Percentiles rank a stretch among this genome's conserved stretches.
These are phyloP conservation scores for Drepana arcuata DNA, from an alignment of 1,140 invertebrate genomes.

Conservation along the genomic window DNA sequence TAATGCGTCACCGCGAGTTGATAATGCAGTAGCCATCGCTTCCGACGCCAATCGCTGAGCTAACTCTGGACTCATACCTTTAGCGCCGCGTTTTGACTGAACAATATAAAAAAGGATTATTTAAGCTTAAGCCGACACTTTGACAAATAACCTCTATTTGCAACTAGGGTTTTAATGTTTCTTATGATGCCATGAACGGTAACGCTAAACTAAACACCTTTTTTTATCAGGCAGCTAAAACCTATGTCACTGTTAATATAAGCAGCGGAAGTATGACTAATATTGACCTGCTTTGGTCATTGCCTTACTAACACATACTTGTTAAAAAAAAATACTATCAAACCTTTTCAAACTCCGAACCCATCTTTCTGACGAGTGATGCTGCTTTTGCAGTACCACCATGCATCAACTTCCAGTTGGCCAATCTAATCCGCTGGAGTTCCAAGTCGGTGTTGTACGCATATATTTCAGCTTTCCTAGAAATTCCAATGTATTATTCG, in stretches of 20 bases:
- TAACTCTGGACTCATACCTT: conserved; percentile 47
- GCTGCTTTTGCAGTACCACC: conserved; percentile 39
- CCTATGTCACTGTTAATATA: too few species aligned
- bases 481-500: too few species aligned
- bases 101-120: conserved; percentile 6
- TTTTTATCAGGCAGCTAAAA: too few species aligned
- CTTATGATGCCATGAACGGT: too few species aligned
- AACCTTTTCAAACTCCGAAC: conserved; percentile 54
- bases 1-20: conserved; percentile 41
- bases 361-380: conserved; percentile 56
- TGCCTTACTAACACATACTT: too few species aligned
- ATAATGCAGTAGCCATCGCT: conserved; percentile 39
- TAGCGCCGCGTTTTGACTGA: conserved; percentile 55
- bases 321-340: too few species aligned
- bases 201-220: too few species aligned
- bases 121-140: too few species aligned
- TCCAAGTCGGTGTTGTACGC: conserved; percentile 56
- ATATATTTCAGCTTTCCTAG: conserved; percentile 50
- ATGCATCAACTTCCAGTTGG: conserved; percentile 48
- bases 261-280: too few species aligned
- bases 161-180: too few species aligned
- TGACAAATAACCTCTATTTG: too few species aligned
- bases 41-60: conserved; percentile 37
- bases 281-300: too few species aligned
- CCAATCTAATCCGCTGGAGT: conserved; percentile 46